These are phyloP conservation scores for Rhadina sibilatrix DNA, from an alignment of 2,113 vertebrate genomes.

Conservation along the genomic window DNA sequence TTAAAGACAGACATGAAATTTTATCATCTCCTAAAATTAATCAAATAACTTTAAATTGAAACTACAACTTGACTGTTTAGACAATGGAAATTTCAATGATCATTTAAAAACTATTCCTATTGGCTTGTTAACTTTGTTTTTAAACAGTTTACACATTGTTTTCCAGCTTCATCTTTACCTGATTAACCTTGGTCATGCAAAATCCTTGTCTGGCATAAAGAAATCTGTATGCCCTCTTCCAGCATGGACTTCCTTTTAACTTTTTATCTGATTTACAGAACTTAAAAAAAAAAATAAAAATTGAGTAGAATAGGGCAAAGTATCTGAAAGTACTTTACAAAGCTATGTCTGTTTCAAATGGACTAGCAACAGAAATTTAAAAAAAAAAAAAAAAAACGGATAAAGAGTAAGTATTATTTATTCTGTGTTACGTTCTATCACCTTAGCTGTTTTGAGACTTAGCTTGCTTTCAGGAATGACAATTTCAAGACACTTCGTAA, in stretches of 20 bases:
- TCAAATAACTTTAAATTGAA: background rate
- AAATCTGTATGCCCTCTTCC: background rate
- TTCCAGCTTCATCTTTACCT: background rate
- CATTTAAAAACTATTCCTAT: background rate
- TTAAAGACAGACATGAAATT: background rate
- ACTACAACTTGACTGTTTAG: background rate
- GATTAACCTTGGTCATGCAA: background rate
- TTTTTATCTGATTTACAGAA: background rate
- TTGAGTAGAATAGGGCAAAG: background rate
- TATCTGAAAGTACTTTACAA: background rate
- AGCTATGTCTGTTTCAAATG: background rate
- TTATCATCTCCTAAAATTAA: background rate
- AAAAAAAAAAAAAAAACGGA: background rate
- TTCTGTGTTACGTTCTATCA: background rate
- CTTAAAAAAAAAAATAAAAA: accelerated
- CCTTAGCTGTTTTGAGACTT: background rate
- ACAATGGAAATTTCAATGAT: background rate
- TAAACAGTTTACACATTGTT: background rate
- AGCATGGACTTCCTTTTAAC: background rate
- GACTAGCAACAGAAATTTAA: background rate
- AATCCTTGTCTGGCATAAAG: background rate
- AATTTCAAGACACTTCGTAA: background rate
- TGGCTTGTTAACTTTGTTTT: background rate
- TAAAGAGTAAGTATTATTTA: background rate
- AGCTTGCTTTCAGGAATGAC: background rate